Evolutionary conservation across 1,140 invertebrate species (phyloP).

Genomic region (Nixonia krombeini): DNA sequence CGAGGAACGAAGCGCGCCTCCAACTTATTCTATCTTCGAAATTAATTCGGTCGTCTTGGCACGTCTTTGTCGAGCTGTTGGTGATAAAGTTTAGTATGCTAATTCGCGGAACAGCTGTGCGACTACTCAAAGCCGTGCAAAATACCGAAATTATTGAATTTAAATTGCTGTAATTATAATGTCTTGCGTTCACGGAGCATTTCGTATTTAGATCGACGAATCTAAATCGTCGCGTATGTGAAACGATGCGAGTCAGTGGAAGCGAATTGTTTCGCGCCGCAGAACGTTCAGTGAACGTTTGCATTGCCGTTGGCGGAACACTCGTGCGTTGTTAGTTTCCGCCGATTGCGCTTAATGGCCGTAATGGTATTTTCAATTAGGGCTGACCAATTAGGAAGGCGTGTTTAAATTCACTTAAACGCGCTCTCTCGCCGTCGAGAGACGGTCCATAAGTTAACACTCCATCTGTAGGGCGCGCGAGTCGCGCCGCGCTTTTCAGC

Average conservation of each 20-base stretch:
- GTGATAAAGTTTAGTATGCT: slow-evolving; percentile 73
- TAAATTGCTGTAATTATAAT: slow-evolving; percentile 73
- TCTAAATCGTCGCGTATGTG: slow-evolving; percentile 25
- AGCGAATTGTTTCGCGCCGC: too few relatives aligned
- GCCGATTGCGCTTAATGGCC: slow-evolving; percentile 45
- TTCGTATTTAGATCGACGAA: slow-evolving; percentile 40
- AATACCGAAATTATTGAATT: slow-evolving; percentile 72
- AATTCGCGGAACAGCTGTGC: slow-evolving; percentile 71
- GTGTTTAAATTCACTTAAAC: slow-evolving; percentile 54
- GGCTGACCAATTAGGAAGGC: slow-evolving; percentile 58
- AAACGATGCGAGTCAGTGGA: too few relatives aligned
- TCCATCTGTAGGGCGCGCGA: slow-evolving; percentile 55
- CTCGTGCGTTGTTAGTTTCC: slow-evolving; percentile 34
- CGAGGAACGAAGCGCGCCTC: slow-evolving; percentile 53
- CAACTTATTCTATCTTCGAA: slow-evolving; percentile 72
- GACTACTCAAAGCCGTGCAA: slow-evolving; percentile 59
- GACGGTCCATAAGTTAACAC: slow-evolving; percentile 67
- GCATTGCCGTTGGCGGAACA: too few relatives aligned
- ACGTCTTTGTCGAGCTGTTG: slow-evolving; percentile 72
- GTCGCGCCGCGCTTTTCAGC: slow-evolving; percentile 58
- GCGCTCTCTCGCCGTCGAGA: slow-evolving; percentile 47
- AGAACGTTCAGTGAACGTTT: too few relatives aligned
- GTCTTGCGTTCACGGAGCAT: slow-evolving; percentile 47
- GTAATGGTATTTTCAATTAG: slow-evolving; percentile 61
- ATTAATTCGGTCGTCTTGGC: slow-evolving; percentile 72